Conservation (phyloP, 2,888 invertebrate genomes). For the Amphipyra berbera region DNA sequence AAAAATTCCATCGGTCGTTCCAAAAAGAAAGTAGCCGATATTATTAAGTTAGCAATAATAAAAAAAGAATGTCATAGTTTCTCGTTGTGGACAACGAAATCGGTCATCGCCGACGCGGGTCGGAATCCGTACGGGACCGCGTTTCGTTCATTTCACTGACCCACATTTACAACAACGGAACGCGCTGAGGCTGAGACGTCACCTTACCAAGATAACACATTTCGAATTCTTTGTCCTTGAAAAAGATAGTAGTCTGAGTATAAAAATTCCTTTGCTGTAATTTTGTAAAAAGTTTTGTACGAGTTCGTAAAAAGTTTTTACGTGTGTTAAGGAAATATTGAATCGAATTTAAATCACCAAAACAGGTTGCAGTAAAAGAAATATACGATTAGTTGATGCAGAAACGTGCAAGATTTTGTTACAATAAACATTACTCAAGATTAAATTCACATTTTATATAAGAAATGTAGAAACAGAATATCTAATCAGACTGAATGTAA, state of each 20-base stretch:
- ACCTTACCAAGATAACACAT: constrained; percentile 56
- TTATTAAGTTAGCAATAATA: constrained; percentile 55
- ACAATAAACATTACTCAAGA: not conserved
- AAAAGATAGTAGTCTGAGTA: constrained; percentile 23
- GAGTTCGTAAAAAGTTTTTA: not conserved
- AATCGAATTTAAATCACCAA: not conserved
- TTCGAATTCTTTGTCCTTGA: constrained; percentile 62
- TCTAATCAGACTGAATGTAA: constrained; percentile 26
- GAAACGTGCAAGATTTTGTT: not conserved
- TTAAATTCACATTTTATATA: constrained; percentile 2
- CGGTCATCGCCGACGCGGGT: constrained; percentile 81
- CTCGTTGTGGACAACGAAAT: constrained; percentile 78
- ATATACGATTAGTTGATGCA: not conserved
- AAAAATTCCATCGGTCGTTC: constrained; percentile 25
- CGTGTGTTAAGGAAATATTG: not conserved
- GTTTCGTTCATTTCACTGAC: constrained; percentile 89
- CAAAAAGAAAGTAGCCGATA: constrained; percentile 58
- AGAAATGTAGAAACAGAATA: constrained; percentile 1
- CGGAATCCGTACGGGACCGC: constrained; percentile 86
- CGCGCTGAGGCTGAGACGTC: constrained; percentile 63
- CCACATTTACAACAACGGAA: constrained; percentile 78
- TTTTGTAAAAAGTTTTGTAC: not conserved
- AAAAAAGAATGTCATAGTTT: constrained; percentile 79
- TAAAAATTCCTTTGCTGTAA: constrained; percentile 3
- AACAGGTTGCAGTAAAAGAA: not conserved